phyloP scores from a whole-genome alignment of 2,113 vertebrate genomes.

The Turnix velox region DNA sequence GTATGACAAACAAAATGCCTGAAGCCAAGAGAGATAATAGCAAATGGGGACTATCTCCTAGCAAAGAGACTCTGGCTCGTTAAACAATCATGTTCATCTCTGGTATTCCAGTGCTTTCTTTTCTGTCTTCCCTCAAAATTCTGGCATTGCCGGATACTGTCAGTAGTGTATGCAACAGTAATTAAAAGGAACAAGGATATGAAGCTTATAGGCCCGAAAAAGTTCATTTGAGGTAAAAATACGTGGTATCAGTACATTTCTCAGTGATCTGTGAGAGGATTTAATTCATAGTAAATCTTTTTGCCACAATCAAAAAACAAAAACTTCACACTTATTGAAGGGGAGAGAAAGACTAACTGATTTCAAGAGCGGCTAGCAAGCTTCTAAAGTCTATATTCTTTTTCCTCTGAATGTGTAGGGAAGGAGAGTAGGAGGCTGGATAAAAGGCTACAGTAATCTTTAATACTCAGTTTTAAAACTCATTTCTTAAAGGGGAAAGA shows the following conservation, averaged over 20 bases:
- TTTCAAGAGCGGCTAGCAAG: background rate
- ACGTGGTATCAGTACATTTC: background rate
- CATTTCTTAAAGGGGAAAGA: background rate
- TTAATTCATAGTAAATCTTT: background rate
- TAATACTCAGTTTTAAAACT: background rate
- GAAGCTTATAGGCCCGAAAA: background rate
- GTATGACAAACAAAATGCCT: conserved; percentile 33
- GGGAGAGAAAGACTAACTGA: background rate
- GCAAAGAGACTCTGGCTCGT: background rate
- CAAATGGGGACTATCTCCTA: background rate
- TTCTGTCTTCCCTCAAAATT: conserved; percentile 8
- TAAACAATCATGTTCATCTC: conserved; percentile 13
- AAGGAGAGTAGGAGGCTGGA: background rate
- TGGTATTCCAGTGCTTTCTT: conserved; percentile 6
- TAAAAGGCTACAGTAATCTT: background rate
- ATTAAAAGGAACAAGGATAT: background rate
- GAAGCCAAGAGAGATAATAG: background rate
- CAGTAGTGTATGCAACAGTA: background rate
- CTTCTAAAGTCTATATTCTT: background rate
- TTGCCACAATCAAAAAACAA: background rate
- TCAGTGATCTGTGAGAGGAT: background rate
- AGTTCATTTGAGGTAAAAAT: conserved; percentile 25
- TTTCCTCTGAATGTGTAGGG: background rate
- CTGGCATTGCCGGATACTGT: background rate
- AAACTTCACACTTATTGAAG: background rate